Percentiles rank a stretch among this genome's conserved stretches.
Conservation (phyloP, 2,888 invertebrate genomes). For the Tetramorium bicarinatum region DNA sequence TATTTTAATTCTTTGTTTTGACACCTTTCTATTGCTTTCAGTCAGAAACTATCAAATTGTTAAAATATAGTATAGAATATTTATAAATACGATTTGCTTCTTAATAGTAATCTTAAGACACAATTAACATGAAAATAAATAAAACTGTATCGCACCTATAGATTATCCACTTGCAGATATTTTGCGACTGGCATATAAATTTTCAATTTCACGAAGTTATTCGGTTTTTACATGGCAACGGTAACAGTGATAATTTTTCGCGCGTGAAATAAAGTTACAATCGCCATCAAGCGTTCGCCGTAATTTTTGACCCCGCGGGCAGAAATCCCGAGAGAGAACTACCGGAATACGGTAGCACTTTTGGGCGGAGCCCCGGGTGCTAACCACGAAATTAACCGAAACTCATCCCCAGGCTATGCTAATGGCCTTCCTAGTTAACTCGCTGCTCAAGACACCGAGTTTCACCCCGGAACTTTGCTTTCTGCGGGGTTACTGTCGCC, state of each 20-base stretch:
- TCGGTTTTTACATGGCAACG: not conserved
- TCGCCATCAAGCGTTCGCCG: conserved; percentile 14
- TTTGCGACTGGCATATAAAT: not conserved
- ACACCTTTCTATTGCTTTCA: too few relatives aligned
- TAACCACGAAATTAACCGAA: conserved; percentile 66
- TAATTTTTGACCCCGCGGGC: conserved; percentile 51
- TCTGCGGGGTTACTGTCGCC: conserved; percentile 27
- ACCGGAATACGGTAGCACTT: conserved; percentile 42
- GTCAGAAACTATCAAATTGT: not conserved
- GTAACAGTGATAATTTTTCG: not conserved
- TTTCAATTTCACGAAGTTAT: not conserved
- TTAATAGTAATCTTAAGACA: not conserved
- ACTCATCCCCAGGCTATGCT: conserved; percentile 62
- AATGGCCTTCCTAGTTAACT: conserved; percentile 61
- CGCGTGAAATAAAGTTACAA: conserved; percentile 21
- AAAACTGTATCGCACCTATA: not conserved
- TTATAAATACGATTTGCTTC: not conserved
- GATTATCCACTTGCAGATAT: not conserved
- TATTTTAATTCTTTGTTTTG: too few relatives aligned
- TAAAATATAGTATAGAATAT: not conserved
- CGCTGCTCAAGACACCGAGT: conserved; percentile 55
- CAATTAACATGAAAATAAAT: not conserved
- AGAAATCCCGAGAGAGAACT: conserved; percentile 32
- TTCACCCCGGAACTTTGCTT: conserved; percentile 55
- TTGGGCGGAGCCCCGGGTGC: conserved; percentile 54